These are phyloP conservation scores for Lophotis ruficrista DNA, from an alignment of 2,113 vertebrate species.

Conservation along the genomic window DNA sequence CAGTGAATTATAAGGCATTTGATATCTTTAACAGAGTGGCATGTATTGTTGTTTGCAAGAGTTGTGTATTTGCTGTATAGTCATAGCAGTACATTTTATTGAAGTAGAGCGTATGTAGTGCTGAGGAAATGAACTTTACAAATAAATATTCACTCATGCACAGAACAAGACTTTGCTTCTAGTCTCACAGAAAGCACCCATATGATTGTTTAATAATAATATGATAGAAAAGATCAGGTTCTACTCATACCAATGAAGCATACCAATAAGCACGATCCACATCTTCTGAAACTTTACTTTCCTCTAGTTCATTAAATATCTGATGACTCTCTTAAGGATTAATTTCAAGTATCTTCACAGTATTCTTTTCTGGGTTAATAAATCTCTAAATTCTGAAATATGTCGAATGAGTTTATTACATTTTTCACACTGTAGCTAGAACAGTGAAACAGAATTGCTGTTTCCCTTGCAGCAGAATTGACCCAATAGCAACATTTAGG, in stretches of 20 bases:
- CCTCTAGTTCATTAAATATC: neutral
- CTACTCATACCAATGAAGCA: neutral
- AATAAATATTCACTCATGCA: neutral
- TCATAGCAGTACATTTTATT: neutral
- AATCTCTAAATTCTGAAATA: neutral
- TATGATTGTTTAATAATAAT: neutral
- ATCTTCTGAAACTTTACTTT: neutral
- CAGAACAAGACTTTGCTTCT: neutral
- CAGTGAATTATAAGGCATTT: slow-evolving; percentile 21
- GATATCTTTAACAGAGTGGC: neutral
- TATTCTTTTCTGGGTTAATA: neutral
- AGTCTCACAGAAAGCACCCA: neutral
- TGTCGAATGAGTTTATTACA: neutral
- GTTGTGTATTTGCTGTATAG: neutral
- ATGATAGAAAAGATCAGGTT: neutral
- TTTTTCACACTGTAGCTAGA: neutral
- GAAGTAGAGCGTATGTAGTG: neutral
- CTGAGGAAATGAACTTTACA: neutral
- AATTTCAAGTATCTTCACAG: neutral
- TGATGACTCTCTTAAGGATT: neutral
- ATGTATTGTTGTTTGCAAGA: neutral
- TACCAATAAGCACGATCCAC: neutral
- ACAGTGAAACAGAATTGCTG: neutral
- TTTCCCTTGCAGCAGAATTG: neutral
- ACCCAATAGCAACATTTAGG: neutral